Percentiles rank a stretch among this genome's conserved stretches.
These are phyloP conservation scores for Chaetogeoica ovagalla DNA, from an alignment of 2,888 invertebrate species.

Conservation along the genomic window DNA sequence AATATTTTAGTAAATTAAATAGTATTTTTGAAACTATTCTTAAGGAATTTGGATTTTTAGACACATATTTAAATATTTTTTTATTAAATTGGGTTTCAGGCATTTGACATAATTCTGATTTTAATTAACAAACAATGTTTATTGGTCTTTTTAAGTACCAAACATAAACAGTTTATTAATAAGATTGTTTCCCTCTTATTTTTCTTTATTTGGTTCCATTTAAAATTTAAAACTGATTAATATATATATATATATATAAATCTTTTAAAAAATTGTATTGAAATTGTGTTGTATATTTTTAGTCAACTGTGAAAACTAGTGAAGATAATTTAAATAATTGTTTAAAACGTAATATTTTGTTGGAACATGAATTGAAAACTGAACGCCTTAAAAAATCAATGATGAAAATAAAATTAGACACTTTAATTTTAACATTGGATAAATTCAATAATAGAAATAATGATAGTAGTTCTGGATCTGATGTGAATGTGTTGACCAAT, in stretches of 20 bases:
- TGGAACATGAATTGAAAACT: slow-evolving; percentile 15
- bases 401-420: neutral
- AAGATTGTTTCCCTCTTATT: too few relatives aligned
- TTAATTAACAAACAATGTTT: too few relatives aligned
- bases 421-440: neutral
- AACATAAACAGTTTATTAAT: too few relatives aligned
- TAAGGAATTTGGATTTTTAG: neutral
- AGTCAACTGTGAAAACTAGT: neutral
- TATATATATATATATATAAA: too few relatives aligned
- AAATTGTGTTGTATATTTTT: neutral
- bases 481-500: neutral
- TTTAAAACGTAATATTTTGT: slow-evolving; percentile 14
- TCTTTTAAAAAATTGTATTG: neutral
- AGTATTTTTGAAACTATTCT: too few relatives aligned
- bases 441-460: neutral
- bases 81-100: too few relatives aligned
- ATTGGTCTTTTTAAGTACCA: too few relatives aligned
- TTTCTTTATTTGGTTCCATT: too few relatives aligned
- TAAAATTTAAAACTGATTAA: too few relatives aligned
- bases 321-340: slow-evolving; percentile 12
- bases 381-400: slow-evolving; percentile 27
- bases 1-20: too few relatives aligned
- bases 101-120: too few relatives aligned
- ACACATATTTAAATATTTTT: too few relatives aligned
- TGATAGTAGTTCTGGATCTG: neutral